Percentiles rank a stretch among this genome's conserved stretches.
Conservation (phyloP, 2,888 invertebrate genomes). For the Oscheius sp. region DNA sequence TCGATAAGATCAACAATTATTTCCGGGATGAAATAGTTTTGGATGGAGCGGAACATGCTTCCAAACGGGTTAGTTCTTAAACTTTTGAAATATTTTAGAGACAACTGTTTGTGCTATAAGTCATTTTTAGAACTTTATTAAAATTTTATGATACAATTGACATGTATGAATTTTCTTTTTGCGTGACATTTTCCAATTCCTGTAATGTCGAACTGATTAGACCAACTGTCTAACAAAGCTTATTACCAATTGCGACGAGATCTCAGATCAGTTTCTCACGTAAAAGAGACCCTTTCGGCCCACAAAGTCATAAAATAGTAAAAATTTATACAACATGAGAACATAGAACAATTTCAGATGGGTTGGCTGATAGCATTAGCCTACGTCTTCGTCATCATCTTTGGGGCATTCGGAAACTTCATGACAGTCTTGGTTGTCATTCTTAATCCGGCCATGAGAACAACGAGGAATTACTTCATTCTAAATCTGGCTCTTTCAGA, state of each 20-base stretch:
- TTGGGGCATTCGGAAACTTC: conserved; percentile 86
- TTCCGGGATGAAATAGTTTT: conserved; percentile 66
- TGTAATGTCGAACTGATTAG: no score
- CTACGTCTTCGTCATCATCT: conserved; percentile 78
- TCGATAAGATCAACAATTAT: conserved; percentile 61
- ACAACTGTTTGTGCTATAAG: no score
- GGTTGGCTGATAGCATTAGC: conserved; percentile 64
- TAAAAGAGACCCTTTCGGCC: no score
- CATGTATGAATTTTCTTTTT: no score
- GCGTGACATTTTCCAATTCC: no score
- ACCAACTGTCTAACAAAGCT: no score
- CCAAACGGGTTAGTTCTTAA: conserved; percentile 56
- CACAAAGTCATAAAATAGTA: neutral
- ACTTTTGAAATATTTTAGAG: no score
- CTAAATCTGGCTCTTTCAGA: conserved; percentile 67
- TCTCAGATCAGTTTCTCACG: no score
- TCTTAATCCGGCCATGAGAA: conserved; percentile 87
- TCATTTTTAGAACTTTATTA: neutral
- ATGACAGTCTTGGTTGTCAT: conserved; percentile 83
- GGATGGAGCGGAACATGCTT: conserved; percentile 61
- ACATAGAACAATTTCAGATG: conserved; percentile 47
- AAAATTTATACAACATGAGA: neutral
- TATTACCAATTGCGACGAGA: no score
- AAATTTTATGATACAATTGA: no score
- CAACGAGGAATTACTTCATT: conserved; percentile 77